Conservation (phyloP, 2,797 vertebrate species). For the Zalophus californianus region DNA sequence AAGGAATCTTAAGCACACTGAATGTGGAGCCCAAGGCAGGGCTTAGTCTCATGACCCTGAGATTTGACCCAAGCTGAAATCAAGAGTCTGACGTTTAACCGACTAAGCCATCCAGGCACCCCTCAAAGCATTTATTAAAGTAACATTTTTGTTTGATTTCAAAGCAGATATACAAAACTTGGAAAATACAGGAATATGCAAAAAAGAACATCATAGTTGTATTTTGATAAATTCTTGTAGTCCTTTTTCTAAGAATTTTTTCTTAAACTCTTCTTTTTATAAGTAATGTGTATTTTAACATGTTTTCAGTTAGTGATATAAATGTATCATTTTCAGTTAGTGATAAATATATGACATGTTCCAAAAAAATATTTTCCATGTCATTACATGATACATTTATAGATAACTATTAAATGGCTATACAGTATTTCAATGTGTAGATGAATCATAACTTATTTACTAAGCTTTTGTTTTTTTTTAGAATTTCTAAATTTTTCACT, state of each 20-base stretch:
- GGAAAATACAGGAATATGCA: constrained; percentile 12
- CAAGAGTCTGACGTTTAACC: neutral
- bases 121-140: neutral
- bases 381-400: constrained; percentile 1
- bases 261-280: neutral
- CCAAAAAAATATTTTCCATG: neutral
- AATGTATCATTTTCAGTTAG: neutral
- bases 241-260: neutral
- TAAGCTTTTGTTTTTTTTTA: constrained; percentile 37
- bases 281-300: neutral
- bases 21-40: neutral
- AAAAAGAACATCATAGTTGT: neutral
- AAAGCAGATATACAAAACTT: constrained; percentile 34
- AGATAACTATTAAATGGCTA: neutral
- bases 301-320: neutral
- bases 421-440: neutral
- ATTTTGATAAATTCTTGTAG: neutral
- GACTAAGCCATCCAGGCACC: neutral
- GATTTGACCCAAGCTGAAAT: neutral
- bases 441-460: neutral
- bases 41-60: neutral
- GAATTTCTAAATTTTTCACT: constrained; percentile 12
- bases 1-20: neutral
- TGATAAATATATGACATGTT: neutral
- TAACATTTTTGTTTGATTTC: neutral